These are phyloP conservation scores for Pachypanchax playfairii DNA, from an alignment of 2,113 vertebrate species.

Conservation along the genomic window DNA sequence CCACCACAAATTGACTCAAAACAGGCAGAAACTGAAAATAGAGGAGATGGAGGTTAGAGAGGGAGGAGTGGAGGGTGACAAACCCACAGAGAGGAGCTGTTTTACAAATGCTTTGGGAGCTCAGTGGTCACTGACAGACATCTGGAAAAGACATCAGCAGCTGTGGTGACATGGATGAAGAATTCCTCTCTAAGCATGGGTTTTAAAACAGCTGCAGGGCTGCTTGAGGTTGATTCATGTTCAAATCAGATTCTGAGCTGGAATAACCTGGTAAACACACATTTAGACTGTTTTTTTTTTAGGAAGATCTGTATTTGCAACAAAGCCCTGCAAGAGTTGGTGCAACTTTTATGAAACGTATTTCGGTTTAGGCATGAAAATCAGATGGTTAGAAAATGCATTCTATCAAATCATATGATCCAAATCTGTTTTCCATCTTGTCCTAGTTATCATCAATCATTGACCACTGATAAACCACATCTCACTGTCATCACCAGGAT, in stretches of 20 bases:
- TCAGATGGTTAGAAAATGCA: too few relatives aligned
- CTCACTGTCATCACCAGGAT: too few relatives aligned
- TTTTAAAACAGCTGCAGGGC: constrained; percentile 58
- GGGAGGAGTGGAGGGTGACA: constrained; percentile 33
- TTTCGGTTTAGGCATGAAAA: too few relatives aligned
- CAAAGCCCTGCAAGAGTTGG: too few relatives aligned
- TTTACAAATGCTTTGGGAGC: constrained; percentile 47
- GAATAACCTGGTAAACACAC: constrained; percentile 39
- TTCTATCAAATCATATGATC: too few relatives aligned
- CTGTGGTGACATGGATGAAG: constrained; percentile 20
- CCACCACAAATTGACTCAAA: neutral
- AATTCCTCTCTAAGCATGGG: constrained; percentile 31
- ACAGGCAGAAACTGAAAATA: constrained; percentile 5
- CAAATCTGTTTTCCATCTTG: too few relatives aligned
- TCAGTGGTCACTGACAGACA: constrained; percentile 20
- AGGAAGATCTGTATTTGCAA: too few relatives aligned
- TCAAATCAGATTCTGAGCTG: constrained; percentile 30
- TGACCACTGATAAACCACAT: too few relatives aligned
- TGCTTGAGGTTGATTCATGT: constrained; percentile 26
- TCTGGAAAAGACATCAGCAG: constrained; percentile 47
- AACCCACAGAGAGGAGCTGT: constrained; percentile 36
- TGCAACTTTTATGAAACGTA: too few relatives aligned
- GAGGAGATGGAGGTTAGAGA: constrained; percentile 1
- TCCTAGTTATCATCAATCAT: too few relatives aligned
- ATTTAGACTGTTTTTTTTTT: neutral